Base-by-base conservation (phyloP, 1,140 invertebrate genomes). In the Sinonovacula constricta region DNA sequence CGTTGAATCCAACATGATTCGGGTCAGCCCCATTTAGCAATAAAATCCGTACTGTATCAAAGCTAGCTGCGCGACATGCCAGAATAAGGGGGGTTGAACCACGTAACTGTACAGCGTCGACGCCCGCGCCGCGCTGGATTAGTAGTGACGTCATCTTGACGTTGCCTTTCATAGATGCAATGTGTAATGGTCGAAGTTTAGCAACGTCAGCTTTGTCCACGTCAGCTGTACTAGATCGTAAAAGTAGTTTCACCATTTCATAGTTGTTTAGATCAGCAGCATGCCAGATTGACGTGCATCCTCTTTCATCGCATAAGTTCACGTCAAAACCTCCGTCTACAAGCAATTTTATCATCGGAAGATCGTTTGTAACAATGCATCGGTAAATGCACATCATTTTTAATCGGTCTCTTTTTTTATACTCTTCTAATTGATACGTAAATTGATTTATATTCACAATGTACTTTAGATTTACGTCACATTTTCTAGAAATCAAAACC, bases 11-110 rank as follows among this genome's bases (percentile, higher is more conserved):
- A 28, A 81, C 62, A 69, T 85, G 84, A 72, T 86, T 88, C 28
- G 85, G 85, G 60, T 88, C 79, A 4, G 87, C 87, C n/a, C 87
- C 87, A 74, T 88, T 86, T 22, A 86, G 66, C 5, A 88, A 36
- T 22, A 88, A 66, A 10, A 87, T 66, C 28, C 82, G 67, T 3
- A 81, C 80, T 12, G 84, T 86, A 3, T 84, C 68, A n/a, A 72
- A 82, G 59, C 78, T 80, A 18, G 72, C 83, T 30, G 81, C 66
- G 15, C 81, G 78, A 63, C 84, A 84, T 3, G 87, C 81, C 5
- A 88, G 66, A 39, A 84, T 79, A n/a, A 88, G 70, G 4, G 87
- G 68, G n/a, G 85, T 86, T 54, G 85, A 86, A 5, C 87, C 87
- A 57, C 85, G 78, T 12, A 85, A 33, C 72, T 86, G 85, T 1